Percentiles rank a stretch among this genome's conserved stretches.
These are phyloP conservation scores for Regulus satrapa DNA, from an alignment of 2,113 vertebrate genomes.

Conservation along the genomic window DNA sequence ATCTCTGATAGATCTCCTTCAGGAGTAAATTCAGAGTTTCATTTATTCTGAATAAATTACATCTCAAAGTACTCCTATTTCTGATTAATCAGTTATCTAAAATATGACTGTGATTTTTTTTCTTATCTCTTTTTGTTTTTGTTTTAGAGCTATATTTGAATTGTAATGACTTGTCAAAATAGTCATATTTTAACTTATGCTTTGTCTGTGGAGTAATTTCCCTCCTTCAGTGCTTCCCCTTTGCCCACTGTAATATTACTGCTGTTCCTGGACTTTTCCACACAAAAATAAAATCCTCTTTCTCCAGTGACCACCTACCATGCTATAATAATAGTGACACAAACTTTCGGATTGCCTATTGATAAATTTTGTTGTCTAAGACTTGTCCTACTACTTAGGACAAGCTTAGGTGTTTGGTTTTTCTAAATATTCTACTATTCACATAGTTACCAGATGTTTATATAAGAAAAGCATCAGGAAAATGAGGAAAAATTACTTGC, in stretches of 20 bases:
- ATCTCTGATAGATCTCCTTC: not conserved
- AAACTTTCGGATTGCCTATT: not conserved
- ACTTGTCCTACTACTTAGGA: not conserved
- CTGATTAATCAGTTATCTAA: not conserved
- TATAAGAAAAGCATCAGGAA: not conserved
- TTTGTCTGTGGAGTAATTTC: not conserved
- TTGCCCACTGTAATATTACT: not conserved
- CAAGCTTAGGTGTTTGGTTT: not conserved
- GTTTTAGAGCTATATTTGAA: not conserved
- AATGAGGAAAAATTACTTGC: not conserved
- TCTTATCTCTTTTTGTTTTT: not conserved
- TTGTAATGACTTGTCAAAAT: not conserved
- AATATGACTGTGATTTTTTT: not conserved
- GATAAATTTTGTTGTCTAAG: not conserved
- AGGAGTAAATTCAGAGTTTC: not conserved
- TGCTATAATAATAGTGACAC: not conserved
- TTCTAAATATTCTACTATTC: not conserved
- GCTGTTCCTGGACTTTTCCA: not conserved
- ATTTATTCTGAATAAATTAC: conserved; percentile 18
- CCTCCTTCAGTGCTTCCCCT: not conserved
- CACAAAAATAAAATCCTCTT: not conserved
- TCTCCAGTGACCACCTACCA: not conserved
- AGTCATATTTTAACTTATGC: not conserved
- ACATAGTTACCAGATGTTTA: not conserved
- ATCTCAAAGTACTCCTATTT: not conserved